These are phyloP conservation scores for Melanophora roralis DNA, from an alignment of 2,888 invertebrate genomes.

Conservation along the genomic window DNA sequence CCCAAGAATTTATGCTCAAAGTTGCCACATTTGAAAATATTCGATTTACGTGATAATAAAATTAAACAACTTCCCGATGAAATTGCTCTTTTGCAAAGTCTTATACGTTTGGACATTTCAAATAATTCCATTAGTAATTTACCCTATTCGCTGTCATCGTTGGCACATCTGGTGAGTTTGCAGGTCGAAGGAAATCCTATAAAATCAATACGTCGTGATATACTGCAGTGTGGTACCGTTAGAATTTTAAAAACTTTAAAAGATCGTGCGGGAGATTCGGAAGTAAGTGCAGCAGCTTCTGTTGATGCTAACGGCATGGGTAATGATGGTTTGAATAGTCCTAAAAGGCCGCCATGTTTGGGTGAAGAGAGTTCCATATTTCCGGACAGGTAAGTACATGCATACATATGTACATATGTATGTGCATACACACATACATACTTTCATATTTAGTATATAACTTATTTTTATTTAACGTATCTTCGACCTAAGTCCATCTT, in stretches of 20 bases:
- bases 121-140: constrained; percentile 86
- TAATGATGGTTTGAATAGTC: constrained; percentile 70
- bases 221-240: constrained; percentile 89
- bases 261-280: constrained; percentile 77
- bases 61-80: constrained; percentile 87
- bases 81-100: constrained; percentile 84
- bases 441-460: too few relatives aligned
- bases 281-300: constrained; percentile 17
- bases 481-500: background rate
- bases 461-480: too few relatives aligned
- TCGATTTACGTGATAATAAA: constrained; percentile 90
- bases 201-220: constrained; percentile 87
- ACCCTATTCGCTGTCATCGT: constrained; percentile 82
- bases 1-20: constrained; percentile 84
- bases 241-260: constrained; percentile 87
- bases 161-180: constrained; percentile 89
- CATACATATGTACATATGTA: too few relatives aligned
- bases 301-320: constrained; percentile 72
- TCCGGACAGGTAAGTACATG: constrained; percentile 70
- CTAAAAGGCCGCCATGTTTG: constrained; percentile 60
- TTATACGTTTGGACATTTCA: constrained; percentile 90
- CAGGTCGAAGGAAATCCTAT: constrained; percentile 92
- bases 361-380: constrained; percentile 60
- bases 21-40: constrained; percentile 83
- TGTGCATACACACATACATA: too few relatives aligned